These are phyloP conservation scores for Uloborus diversus DNA, from an alignment of 1,140 invertebrate genomes.

Conservation along the genomic window DNA sequence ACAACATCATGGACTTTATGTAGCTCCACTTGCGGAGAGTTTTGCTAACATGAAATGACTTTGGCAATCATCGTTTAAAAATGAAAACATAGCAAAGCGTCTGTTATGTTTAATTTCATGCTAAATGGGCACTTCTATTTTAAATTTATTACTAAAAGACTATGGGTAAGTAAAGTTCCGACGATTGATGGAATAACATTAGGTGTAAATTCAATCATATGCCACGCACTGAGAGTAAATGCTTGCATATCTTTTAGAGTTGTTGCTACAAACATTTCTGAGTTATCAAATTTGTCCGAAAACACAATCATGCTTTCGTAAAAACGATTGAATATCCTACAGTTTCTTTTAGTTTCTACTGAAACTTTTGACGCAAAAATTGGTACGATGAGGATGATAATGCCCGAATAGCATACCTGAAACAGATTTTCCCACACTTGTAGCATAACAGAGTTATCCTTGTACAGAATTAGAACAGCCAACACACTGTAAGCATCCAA, in stretches of 20 bases:
- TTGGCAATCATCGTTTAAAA: no score
- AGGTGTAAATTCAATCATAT: background rate
- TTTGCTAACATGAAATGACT: no score
- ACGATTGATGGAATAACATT: background rate
- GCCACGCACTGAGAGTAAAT: background rate
- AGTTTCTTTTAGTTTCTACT: background rate
- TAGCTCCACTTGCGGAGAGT: no score
- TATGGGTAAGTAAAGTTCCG: background rate
- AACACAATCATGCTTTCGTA: background rate
- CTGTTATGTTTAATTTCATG: no score
- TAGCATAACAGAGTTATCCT: no score
- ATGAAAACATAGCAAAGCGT: no score
- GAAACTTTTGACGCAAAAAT: background rate
- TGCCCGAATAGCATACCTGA: background rate
- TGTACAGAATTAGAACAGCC: background rate
- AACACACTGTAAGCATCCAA: background rate
- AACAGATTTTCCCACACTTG: no score
- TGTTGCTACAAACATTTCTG: background rate
- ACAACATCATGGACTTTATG: no score
- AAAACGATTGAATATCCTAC: background rate
- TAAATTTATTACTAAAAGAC: no score
- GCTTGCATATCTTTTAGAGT: background rate
- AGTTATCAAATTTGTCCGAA: background rate
- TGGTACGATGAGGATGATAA: no score
- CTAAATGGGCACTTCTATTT: no score